Base-by-base conservation (phyloP, 2,888 invertebrate genomes). In the Lacanobia wlatinum region DNA sequence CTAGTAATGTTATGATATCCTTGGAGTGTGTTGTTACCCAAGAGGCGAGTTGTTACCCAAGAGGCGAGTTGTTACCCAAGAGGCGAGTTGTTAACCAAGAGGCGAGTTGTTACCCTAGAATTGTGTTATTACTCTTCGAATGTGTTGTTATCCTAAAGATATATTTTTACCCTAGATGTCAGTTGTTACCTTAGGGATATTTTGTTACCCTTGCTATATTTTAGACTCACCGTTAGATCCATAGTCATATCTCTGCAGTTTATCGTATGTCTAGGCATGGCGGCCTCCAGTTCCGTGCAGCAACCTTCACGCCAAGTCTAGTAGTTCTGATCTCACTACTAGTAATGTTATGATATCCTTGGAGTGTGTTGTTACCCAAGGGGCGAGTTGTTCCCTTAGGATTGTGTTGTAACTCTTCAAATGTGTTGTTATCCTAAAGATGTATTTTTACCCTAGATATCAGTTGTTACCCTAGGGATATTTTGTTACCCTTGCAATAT, bases 181-280 rank as follows among this genome's bases (percentile, higher is more conserved):
- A 28, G 28, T 28, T 28, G 28, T 28, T 28, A 28, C 28, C 28
- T 28, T 28, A 28, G 28, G 28, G 4, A 28, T 28, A 28, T 28
- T 28, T 28, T 28, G 18, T 61, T 34, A 48, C 28, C 48, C 28
- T 34, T 10, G 23, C 28, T 3, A 28, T 28, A 3, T 23, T 18
- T 12, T 46, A 18, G 0, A 78, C 80, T 70, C 1, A 90, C 90
- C 99, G 18, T 99, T 99, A 0, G 99, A 99, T 0, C 99, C 99
- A 91, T 99, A 99, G 91, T 99, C 99, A 91, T 99, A 99, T 87
- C 99, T 96, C 0, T 99, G 99, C 88, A 99, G 96, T 93, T 99
- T 99, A 96, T 99, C 99, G 78, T n/a, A n/a, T 97, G 97, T 83
- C 99, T 97, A 7, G 99, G 99, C 99, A 99, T 99, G 60, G 99